Conservation (phyloP, 2,113 vertebrate species). For the Mobula hypostoma region DNA sequence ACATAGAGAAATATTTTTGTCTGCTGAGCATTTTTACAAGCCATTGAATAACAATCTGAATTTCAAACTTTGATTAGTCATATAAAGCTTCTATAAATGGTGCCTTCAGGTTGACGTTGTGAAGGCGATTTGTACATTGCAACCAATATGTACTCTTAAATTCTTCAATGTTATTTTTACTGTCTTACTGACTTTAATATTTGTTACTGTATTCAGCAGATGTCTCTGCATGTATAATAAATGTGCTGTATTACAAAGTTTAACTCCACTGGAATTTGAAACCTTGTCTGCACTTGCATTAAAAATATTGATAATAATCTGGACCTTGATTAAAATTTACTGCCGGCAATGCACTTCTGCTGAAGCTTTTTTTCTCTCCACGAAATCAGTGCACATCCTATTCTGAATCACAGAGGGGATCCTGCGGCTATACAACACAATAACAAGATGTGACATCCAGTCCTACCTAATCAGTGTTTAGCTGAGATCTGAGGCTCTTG, state of each 20-base stretch:
- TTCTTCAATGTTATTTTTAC: neutral
- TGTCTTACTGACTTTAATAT: no score
- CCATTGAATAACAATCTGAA: neutral
- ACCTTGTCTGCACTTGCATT: neutral
- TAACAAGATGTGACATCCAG: slow-evolving; percentile 83
- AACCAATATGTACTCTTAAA: neutral
- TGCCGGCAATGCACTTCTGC: neutral
- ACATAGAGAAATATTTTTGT: neutral
- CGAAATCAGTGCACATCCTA: slow-evolving; percentile 49
- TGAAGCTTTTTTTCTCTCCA: neutral
- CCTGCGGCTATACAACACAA: slow-evolving; percentile 61
- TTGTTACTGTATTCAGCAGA: neutral
- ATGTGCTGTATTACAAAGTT: neutral
- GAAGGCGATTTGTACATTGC: neutral
- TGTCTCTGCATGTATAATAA: neutral
- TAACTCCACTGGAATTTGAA: neutral
- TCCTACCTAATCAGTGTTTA: slow-evolving; percentile 76
- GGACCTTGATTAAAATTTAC: neutral
- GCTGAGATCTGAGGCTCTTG: slow-evolving; percentile 49
- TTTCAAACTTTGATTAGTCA: neutral
- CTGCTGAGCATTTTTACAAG: neutral
- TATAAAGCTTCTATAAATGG: neutral
- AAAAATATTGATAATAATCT: slow-evolving; percentile 20
- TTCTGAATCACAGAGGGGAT: slow-evolving; percentile 59
- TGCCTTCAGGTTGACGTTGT: neutral